phyloP scores from a whole-genome alignment of 2,888 invertebrate genomes.

The Meganola albula region DNA sequence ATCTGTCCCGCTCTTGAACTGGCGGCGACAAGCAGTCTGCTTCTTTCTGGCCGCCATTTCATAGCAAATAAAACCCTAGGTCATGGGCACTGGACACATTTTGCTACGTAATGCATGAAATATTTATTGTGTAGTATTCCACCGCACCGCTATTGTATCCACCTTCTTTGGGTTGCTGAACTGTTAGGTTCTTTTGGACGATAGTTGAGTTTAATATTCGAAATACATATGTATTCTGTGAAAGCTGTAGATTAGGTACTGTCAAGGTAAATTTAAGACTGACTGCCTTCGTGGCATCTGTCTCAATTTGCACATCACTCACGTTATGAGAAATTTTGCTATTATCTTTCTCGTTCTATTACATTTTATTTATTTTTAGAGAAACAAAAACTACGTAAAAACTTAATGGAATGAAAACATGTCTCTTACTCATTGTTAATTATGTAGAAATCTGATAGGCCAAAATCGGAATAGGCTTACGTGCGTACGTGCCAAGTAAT shows the following conservation, averaged over 20 bases:
- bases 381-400: constrained; percentile 41
- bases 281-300: too few species aligned
- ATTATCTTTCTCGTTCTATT: too few species aligned
- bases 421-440: constrained; percentile 41
- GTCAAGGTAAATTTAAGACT: too few species aligned
- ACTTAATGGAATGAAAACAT: constrained; percentile 33
- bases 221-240: too few species aligned
- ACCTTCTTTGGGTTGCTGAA: constrained; percentile 33
- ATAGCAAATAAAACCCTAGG: constrained; percentile 69
- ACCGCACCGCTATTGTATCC: constrained; percentile 30
- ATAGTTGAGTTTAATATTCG: too few species aligned
- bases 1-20: constrained; percentile 53
- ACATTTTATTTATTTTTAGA: too few species aligned
- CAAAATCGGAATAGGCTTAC: constrained; percentile 38
- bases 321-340: too few species aligned
- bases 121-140: constrained; percentile 35
- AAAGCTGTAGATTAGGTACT: too few species aligned
- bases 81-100: constrained; percentile 64
- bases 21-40: constrained; percentile 76
- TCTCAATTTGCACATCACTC: too few species aligned
- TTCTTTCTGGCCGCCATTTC: constrained; percentile 55
- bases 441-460: constrained; percentile 59
- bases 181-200: too few species aligned
- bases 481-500: constrained; percentile 68
- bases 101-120: constrained; percentile 42